Base-by-base conservation (phyloP, 92 coral and sea anemone genomes). In the Porites evermanni region DNA sequence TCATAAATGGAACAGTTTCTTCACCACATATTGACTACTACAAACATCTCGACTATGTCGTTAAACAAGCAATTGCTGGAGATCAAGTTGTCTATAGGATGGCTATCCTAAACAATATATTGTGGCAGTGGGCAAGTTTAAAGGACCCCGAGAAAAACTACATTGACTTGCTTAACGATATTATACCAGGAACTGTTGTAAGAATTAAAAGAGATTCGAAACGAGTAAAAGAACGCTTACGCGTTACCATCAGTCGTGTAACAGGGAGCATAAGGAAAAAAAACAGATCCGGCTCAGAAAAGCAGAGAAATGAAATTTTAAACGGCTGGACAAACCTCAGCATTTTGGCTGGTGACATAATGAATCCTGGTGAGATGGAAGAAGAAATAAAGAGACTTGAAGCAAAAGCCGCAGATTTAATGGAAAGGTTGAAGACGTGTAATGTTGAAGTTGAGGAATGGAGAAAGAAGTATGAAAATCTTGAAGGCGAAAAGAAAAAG, bases 61-160 rank as follows among this genome's bases (percentile, higher is more conserved):
- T 32, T 14, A 4, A 83, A 59, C 64, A 83, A 83, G 89, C 89
- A 16, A 78, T 89, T 4, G 72, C 89, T 17, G 92, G 85, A 9
- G 82, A 89, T 64, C 89, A 84, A 59, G 86, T 89, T 59, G 60
- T 84, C 19, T 84, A 77, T 86, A 77, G 86, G 51, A 79, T 84
- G 21, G 71, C 86, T 53, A 85, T 79, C 81, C 88, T 70, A 86
- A 89, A 89, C 50, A 72, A 72, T 64, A 63, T 85, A 76, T 50
- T 89, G 79, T 13, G 59, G 54, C 80, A 78, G 72, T 78, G 89
- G 86, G 65, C 58, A 26, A 84, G 77, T 54, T 72, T 75, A 53
- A 52, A 60, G 13, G 64, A 18, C 61, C 20, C 72, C 29, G 52
- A 78, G 1, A 69, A 78, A 64, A 78, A 73, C 78, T 83, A 84